Evolutionary conservation across 2,797 vertebrate species (phyloP), one percentile per base, ranked within the genome.

Genomic region (Hylomyscus alleni): DNA sequence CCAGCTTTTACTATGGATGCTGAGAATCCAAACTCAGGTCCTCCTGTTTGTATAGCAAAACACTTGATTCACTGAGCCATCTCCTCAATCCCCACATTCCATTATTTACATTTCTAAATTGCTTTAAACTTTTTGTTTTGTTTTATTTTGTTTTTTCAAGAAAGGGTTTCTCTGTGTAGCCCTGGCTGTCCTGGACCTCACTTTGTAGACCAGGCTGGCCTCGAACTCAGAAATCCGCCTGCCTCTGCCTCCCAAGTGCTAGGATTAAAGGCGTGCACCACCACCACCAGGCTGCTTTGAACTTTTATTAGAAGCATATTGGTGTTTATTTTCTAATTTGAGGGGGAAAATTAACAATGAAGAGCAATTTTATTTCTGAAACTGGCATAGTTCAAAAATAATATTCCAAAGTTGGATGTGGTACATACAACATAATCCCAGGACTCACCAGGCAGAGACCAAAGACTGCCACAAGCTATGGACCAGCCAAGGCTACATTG

Each of bases 281-380:
- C n/a, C n/a, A n/a, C n/a, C n/a, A n/a, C n/a, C n/a, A n/a, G n/a
- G n/a, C n/a, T 94, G 40, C 77, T 93, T 92, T 92, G 13, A 80
- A 50, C 12, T 65, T 93, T 80, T 65, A 88, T 44, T 73, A 47
- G 26, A 80, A 90, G 15, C 20, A 90, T 44, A 52, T 3, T 69
- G 56, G 47, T 85, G 56, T 60, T 85, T 83, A 96, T 89, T 89
- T 94, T 87, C n/a, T 81, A 92, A 92, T 76, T 90, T 72, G 47
- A 90, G 90, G 12, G 29, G 26, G 58, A 13, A 76, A 89, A 75
- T 9, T 80, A 90, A 91, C 83, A 9, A 90, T 15, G 65, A 73
- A 62, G 62, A 10, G 0, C 40, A 84, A 47, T 62, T 78, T 86
- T 72, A 92, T 91, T n/a, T 92, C 44, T 94, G 47, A 88, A 77